Evolutionary conservation across 2,113 vertebrate species (phyloP).

Genomic region (Pica pica): DNA sequence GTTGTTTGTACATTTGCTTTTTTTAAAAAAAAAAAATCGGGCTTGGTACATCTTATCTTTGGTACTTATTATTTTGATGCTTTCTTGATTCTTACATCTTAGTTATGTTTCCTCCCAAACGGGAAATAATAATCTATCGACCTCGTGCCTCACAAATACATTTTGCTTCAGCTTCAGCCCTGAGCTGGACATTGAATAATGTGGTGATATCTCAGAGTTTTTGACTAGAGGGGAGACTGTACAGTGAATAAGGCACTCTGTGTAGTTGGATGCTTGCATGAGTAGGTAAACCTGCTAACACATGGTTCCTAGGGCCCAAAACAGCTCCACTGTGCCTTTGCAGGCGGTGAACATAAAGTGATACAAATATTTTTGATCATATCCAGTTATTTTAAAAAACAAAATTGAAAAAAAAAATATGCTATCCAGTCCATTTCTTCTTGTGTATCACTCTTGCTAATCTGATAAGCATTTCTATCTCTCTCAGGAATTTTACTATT

Average conservation of each 20-base stretch:
- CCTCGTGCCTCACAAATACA: background rate
- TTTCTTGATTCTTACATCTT: background rate
- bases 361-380: background rate
- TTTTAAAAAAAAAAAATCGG: background rate
- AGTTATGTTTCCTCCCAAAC: background rate
- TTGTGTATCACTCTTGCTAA: background rate
- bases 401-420: background rate
- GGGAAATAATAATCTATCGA: background rate
- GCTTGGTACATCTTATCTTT: background rate
- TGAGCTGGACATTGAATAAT: background rate
- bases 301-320: background rate
- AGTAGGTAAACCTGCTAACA: background rate
- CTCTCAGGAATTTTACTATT: background rate
- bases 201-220: background rate
- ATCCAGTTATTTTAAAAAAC: background rate
- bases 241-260: no score
- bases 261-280: background rate
- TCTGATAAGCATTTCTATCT: background rate
- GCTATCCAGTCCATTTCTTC: background rate
- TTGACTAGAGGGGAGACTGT: background rate
- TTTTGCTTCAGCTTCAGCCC: background rate
- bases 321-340: background rate
- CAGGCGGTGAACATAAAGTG: background rate
- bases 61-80: background rate
- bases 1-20: background rate